Percentiles rank a stretch among this genome's conserved stretches.
These are phyloP conservation scores for Acipenser oxyrinchus DNA, from an alignment of 2,797 vertebrate species.

Conservation along the genomic window DNA sequence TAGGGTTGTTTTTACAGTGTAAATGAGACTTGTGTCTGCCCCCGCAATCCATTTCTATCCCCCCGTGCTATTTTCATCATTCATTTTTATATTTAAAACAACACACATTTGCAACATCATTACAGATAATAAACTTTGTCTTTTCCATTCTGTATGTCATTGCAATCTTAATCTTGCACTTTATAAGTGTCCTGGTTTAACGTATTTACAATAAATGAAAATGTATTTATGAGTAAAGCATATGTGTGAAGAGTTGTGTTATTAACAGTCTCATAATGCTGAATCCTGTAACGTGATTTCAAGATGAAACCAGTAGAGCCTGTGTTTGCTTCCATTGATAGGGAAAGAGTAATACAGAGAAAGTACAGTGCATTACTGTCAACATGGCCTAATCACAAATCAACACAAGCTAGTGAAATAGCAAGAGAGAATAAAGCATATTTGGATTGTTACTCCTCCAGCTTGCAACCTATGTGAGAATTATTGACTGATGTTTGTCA, in stretches of 20 bases:
- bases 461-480: too few relatives aligned
- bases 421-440: too few relatives aligned
- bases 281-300: background rate
- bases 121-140: conserved; percentile 44
- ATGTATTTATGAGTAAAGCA: conserved; percentile 53
- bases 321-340: too few relatives aligned
- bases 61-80: conserved; percentile 40
- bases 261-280: background rate
- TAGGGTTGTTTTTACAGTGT: conserved; percentile 29
- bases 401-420: too few relatives aligned
- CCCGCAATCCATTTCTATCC: conserved; percentile 30
- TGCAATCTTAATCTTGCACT: conserved; percentile 51
- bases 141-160: conserved; percentile 45
- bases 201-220: conserved; percentile 53
- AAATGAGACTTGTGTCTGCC: conserved; percentile 24
- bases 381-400: too few relatives aligned
- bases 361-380: too few relatives aligned
- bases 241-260: conserved; percentile 19
- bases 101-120: conserved; percentile 38
- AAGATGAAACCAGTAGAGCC: background rate
- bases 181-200: conserved; percentile 56
- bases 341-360: too few relatives aligned
- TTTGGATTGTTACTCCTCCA: too few relatives aligned
- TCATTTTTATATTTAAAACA: conserved; percentile 40
- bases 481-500: too few relatives aligned